Percentiles rank a stretch among this genome's conserved stretches.
Evolutionary conservation across 2,888 invertebrate species (phyloP).

Genomic region (Baronia brevicornis): DNA sequence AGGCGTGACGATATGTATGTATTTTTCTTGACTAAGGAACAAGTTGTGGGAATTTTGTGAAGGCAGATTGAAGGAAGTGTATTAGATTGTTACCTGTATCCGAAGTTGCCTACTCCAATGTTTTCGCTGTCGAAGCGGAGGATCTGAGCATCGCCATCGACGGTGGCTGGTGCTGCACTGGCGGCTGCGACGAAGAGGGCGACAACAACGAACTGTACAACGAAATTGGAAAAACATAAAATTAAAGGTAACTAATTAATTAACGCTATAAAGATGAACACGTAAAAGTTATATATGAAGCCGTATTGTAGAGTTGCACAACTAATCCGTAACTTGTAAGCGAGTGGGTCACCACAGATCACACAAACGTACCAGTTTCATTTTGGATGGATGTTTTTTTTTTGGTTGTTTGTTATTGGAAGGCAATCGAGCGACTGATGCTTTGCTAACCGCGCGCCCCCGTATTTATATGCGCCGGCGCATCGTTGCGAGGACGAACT

Average conservation of each 20-base stretch:
- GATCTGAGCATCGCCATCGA: constrained; percentile 37
- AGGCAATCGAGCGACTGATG: constrained; percentile 60
- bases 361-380: constrained; percentile 65
- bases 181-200: constrained; percentile 48
- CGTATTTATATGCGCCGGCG: constrained; percentile 49
- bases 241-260: not conserved
- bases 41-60: too few species aligned
- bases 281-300: not conserved
- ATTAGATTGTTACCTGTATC: constrained; percentile 44
- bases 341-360: not conserved
- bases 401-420: constrained; percentile 36
- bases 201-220: constrained; percentile 54
- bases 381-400: constrained; percentile 36
- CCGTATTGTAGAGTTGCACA: not conserved
- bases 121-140: constrained; percentile 32
- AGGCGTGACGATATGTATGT: too few species aligned
- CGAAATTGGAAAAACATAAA: constrained; percentile 1
- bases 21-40: too few species aligned
- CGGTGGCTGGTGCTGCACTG: constrained; percentile 28
- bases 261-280: not conserved
- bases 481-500: constrained; percentile 51
- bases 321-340: constrained; percentile 1
- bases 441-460: constrained; percentile 29
- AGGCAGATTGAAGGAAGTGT: too few species aligned
- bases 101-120: constrained; percentile 49